phyloP scores from a whole-genome alignment of 2,113 vertebrate species.

The Chloropsis hardwickii region DNA sequence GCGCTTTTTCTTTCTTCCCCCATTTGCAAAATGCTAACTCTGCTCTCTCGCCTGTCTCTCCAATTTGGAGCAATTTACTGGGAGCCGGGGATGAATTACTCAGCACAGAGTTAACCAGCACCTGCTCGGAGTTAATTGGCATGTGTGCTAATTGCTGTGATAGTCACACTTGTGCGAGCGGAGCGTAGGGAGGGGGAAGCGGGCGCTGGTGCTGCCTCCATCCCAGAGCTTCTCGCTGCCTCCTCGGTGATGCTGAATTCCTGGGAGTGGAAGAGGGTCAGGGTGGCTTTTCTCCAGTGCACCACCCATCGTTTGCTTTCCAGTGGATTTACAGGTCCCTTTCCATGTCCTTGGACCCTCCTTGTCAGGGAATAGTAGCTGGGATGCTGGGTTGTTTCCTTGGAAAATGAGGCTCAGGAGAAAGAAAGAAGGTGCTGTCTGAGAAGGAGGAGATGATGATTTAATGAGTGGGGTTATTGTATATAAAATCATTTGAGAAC shows the following conservation, averaged over 20 bases:
- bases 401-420: not conserved
- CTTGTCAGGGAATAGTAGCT: rapidly evolving
- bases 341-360: not conserved
- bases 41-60: conserved; percentile 15
- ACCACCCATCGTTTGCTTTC: no score
- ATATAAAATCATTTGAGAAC: not conserved
- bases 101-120: conserved; percentile 48
- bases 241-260: rapidly evolving
- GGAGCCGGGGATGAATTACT: conserved; percentile 45
- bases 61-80: conserved; percentile 27
- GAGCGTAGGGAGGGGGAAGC: not conserved
- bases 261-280: rapidly evolving
- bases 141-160: conserved; percentile 49
- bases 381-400: not conserved
- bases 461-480: not conserved
- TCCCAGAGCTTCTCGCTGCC: not conserved
- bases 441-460: not conserved
- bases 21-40: not conserved
- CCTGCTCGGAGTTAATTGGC: conserved; percentile 52
- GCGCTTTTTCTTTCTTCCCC: not conserved
- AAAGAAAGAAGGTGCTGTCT: not conserved
- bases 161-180: not conserved
- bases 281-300: not conserved
- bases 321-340: not conserved
- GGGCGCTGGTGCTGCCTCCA: not conserved